These are phyloP conservation scores for Limanda limanda DNA, from an alignment of 2,113 vertebrate species.

Conservation along the genomic window DNA sequence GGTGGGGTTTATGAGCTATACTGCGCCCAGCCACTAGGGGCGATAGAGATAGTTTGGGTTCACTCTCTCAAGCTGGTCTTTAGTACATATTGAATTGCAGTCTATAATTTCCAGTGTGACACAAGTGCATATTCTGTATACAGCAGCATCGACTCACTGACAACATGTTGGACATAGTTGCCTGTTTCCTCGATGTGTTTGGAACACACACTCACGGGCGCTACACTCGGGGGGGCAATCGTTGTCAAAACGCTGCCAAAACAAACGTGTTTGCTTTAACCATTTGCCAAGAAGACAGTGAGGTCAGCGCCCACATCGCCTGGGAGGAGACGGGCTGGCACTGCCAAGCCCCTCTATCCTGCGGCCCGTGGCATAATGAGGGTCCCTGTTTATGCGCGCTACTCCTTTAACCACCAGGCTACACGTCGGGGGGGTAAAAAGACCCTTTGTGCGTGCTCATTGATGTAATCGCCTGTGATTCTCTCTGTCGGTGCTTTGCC, in stretches of 20 bases:
- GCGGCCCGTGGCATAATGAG: slow-evolving; percentile 27
- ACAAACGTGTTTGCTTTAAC: slow-evolving; percentile 46
- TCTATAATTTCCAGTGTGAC: too few relatives aligned
- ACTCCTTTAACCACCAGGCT: slow-evolving; percentile 14
- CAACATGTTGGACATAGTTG: slow-evolving; percentile 28
- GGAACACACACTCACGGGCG: slow-evolving; percentile 17
- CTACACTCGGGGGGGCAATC: slow-evolving; percentile 47
- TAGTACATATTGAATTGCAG: too few relatives aligned
- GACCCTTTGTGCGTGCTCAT: slow-evolving; percentile 47
- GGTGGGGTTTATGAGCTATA: too few relatives aligned
- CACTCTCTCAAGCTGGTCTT: too few relatives aligned
- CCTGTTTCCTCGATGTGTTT: slow-evolving; percentile 23
- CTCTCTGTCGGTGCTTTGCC: slow-evolving; percentile 14
- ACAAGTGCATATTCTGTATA: too few relatives aligned
- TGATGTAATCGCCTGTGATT: slow-evolving; percentile 20
- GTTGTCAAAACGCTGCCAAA: slow-evolving; percentile 52
- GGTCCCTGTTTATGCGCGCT: slow-evolving; percentile 15
- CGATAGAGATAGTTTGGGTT: too few relatives aligned
- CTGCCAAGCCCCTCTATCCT: slow-evolving; percentile 29
- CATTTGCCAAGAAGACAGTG: slow-evolving; percentile 48
- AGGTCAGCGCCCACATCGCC: slow-evolving; percentile 47
- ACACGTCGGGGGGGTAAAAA: neutral
- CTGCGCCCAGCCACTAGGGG: too few relatives aligned
- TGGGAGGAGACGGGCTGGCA: slow-evolving; percentile 12
- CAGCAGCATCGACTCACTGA: neutral